These are phyloP conservation scores for Glaucomys volans DNA, from an alignment of 2,113 vertebrate genomes.

Conservation along the genomic window DNA sequence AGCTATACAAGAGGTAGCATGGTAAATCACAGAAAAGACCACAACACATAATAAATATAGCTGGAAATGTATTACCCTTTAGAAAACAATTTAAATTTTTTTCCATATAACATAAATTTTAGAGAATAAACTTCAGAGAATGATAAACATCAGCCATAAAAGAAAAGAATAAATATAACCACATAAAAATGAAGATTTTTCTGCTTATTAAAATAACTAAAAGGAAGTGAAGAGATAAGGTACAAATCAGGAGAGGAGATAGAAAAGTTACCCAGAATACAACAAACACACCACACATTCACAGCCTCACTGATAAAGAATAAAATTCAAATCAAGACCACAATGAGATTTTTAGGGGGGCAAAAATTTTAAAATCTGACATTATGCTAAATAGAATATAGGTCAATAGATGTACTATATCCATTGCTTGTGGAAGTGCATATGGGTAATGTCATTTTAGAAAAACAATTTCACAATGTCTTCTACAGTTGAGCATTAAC, in stretches of 20 bases:
- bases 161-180: not conserved
- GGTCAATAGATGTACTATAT: not conserved
- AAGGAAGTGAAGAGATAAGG: not conserved
- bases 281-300: not conserved
- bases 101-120: not conserved
- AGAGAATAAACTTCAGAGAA: not conserved
- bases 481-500: not conserved
- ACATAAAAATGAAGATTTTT: slow-evolving; percentile 23
- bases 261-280: not conserved
- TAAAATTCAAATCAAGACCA: not conserved
- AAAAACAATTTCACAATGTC: slow-evolving; percentile 9
- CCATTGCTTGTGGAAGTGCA: not conserved
- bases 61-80: not conserved
- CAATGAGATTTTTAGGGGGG: not conserved
- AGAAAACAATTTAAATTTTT: slow-evolving; percentile 46
- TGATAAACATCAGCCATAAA: not conserved
- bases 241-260: not conserved
- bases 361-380: slow-evolving; percentile 23
- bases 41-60: not conserved
- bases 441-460: not conserved
- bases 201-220: not conserved
- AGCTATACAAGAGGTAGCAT: not conserved
- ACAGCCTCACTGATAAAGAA: not conserved
- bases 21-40: not conserved
- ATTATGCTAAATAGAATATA: not conserved